Conservation (phyloP, 30 jellyfish, hydroid and myxozoan genomes). For the Chironex yamaguchii region DNA sequence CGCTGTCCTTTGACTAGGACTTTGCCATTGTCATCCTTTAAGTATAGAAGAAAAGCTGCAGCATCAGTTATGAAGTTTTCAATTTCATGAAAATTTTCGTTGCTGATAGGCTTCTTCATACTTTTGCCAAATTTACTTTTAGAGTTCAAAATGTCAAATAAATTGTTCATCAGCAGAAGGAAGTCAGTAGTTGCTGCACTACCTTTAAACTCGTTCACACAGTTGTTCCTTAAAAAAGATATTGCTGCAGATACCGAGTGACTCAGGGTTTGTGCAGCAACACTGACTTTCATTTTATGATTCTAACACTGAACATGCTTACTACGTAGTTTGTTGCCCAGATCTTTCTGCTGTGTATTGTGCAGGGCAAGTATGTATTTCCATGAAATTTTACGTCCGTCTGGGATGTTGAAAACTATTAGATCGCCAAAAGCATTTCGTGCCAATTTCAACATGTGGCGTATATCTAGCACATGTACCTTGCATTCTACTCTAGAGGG, state of each 20-base stretch:
- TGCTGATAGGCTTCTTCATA: slow-evolving; percentile 15
- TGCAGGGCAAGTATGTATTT: slow-evolving; percentile 4
- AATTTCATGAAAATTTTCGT: slow-evolving; percentile 11
- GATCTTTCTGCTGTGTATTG: slow-evolving; percentile 33
- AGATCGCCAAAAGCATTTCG: slow-evolving; percentile 43
- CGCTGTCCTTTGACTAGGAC: no score
- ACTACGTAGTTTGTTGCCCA: slow-evolving; percentile 23
- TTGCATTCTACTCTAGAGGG: background rate
- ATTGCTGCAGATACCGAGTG: slow-evolving; percentile 57
- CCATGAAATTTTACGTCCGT: slow-evolving; percentile 38
- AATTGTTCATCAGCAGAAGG: slow-evolving; percentile 6
- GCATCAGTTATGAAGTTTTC: no score
- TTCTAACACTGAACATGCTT: slow-evolving; percentile 50
- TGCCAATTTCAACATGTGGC: slow-evolving; percentile 54
- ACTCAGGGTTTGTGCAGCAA: slow-evolving; percentile 59
- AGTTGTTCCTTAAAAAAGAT: background rate
- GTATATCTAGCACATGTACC: slow-evolving; percentile 17
- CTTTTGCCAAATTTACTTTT: slow-evolving; percentile 37
- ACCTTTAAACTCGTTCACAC: slow-evolving; percentile 11
- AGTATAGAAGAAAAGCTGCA: no score
- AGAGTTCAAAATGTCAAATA: slow-evolving; percentile 55
- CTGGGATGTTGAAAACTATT: background rate
- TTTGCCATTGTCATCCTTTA: no score
- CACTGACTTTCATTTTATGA: slow-evolving; percentile 59
- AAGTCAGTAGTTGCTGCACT: slow-evolving; percentile 39